Conservation (phyloP, 1,140 invertebrate genomes). For the Neuroterus valhalla region DNA sequence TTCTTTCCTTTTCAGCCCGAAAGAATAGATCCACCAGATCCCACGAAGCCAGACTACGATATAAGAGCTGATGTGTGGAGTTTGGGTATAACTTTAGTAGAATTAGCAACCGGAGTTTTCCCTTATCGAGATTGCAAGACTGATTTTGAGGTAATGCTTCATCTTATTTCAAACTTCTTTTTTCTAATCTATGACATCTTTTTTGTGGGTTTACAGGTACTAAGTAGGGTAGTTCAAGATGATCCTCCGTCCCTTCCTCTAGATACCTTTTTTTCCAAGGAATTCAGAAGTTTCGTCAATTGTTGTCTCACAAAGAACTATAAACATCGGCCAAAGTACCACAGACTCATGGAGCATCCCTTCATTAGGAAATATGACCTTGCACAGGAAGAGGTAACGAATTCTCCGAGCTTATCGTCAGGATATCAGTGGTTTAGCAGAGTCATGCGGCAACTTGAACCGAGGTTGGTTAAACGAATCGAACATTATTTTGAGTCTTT, state of each 20-base stretch:
- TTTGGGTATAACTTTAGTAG: conserved; percentile 96
- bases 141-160: conserved; percentile 91
- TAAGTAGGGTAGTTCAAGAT: conserved; percentile 89
- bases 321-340: conserved; percentile 94
- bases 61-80: conserved; percentile 99
- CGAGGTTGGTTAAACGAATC: conserved; percentile 60
- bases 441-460: conserved; percentile 70
- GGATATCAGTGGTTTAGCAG: conserved; percentile 70
- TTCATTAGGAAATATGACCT: conserved; percentile 90
- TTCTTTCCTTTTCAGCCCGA: conserved; percentile 84
- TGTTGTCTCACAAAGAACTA: conserved; percentile 95
- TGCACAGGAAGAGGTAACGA: conserved; percentile 53
- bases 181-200: background rate
- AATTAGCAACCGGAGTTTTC: conserved; percentile 91
- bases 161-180: background rate
- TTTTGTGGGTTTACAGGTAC: conserved; percentile 77
- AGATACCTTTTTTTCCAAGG: conserved; percentile 81
- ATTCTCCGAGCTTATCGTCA: conserved; percentile 60
- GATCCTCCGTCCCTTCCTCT: conserved; percentile 89
- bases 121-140: conserved; percentile 96
- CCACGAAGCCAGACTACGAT: conserved; percentile 94
- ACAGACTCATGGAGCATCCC: conserved; percentile 90
- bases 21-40: conserved; percentile 93
- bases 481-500: background rate
- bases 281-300: conserved; percentile 72